phyloP scores from a whole-genome alignment of 2,888 invertebrate genomes.

The Eupeodes luniger region DNA sequence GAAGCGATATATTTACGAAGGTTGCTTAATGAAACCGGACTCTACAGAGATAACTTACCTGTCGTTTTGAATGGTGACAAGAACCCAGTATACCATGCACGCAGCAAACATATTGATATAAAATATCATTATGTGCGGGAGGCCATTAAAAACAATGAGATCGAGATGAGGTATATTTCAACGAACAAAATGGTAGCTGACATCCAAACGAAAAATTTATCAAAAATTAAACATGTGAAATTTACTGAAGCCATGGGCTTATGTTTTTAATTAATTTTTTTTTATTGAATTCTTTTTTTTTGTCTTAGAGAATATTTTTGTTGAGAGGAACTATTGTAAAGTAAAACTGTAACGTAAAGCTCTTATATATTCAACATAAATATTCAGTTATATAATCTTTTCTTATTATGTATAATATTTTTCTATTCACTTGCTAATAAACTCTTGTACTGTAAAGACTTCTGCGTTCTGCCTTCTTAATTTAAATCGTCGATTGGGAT shows the following conservation, averaged over 20 bases:
- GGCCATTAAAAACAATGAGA: conserved; percentile 1
- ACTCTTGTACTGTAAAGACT: too few species aligned
- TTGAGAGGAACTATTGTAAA: background rate
- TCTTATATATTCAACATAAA: background rate
- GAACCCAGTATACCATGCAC: background rate
- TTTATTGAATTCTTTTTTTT: too few species aligned
- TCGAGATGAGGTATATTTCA: background rate
- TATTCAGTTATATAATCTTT: too few species aligned
- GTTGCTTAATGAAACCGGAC: conserved; percentile 34
- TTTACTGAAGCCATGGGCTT: conserved; percentile 1
- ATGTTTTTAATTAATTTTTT: too few species aligned
- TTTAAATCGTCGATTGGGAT: too few species aligned
- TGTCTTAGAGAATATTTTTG: too few species aligned
- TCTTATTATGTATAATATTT: too few species aligned
- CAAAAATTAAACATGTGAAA: conserved; percentile 5
- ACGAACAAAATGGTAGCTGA: background rate
- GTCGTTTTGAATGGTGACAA: background rate
- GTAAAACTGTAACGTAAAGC: background rate
- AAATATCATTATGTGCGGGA: background rate
- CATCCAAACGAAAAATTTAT: background rate
- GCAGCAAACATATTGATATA: background rate
- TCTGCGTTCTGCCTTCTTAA: too few species aligned
- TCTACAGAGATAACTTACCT: background rate
- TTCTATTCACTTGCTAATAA: too few species aligned
- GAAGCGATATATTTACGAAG: conserved; percentile 21